These are phyloP conservation scores for Polypterus senegalus DNA, from an alignment of 2,113 vertebrate species.

Conservation along the genomic window DNA sequence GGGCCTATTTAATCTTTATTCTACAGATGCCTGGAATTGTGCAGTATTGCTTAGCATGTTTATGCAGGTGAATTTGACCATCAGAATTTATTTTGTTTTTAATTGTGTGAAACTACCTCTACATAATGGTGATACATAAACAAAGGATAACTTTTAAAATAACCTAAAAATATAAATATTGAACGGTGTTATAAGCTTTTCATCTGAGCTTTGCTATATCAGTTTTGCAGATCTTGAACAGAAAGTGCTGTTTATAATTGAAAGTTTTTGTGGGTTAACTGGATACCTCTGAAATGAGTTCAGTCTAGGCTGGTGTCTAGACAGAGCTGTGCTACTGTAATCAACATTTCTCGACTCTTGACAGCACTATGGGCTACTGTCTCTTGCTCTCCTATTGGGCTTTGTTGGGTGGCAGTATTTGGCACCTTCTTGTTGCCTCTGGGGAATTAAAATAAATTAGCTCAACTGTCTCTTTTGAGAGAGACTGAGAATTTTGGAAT, in stretches of 20 bases:
- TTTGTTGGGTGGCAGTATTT: not conserved
- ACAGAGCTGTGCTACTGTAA: conserved; percentile 27
- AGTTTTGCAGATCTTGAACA: not conserved
- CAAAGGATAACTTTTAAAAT: no score
- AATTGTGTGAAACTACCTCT: no score
- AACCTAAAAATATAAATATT: no score
- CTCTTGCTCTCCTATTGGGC: conserved; percentile 11
- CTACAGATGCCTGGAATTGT: no score
- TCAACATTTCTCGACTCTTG: not conserved
- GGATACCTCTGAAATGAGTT: conserved; percentile 45
- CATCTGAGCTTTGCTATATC: no score
- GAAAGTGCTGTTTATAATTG: not conserved
- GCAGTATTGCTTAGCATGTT: no score
- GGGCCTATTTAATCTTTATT: no score
- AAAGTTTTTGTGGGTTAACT: conserved; percentile 26
- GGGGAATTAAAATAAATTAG: conserved; percentile 1
- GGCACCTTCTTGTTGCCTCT: conserved; percentile 1
- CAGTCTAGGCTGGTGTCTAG: conserved; percentile 39
- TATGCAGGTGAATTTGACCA: no score
- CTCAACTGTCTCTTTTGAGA: not conserved
- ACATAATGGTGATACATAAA: no score
- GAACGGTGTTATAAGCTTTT: no score
- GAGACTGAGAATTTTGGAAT: not conserved
- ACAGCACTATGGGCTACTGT: not conserved
- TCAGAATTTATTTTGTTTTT: no score